These are phyloP conservation scores for Andrena haemorrhoa DNA, from an alignment of 2,888 invertebrate species.

Conservation along the genomic window DNA sequence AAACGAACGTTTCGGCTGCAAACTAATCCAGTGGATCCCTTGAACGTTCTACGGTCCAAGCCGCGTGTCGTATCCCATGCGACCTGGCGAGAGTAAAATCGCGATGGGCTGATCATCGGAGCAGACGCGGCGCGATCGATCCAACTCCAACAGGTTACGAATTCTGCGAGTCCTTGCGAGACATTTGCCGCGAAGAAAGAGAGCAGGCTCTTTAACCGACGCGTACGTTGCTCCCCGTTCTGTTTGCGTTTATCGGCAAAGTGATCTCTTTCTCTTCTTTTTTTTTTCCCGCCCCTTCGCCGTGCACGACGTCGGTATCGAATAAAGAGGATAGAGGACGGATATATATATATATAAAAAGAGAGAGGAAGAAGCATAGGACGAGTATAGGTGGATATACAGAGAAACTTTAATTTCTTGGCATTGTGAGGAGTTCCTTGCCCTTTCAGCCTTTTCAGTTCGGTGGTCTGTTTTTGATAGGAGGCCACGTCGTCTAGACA, in stretches of 20 bases:
- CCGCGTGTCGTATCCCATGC: no score
- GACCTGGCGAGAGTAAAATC: neutral
- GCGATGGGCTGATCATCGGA: neutral
- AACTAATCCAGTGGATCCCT: neutral
- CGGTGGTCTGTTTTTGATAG: constrained; percentile 84
- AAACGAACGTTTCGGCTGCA: no score
- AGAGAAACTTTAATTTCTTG: constrained; percentile 83
- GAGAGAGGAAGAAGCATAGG: constrained; percentile 41
- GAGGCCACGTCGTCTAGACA: constrained; percentile 82
- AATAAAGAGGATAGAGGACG: constrained; percentile 44
- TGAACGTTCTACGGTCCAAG: neutral
- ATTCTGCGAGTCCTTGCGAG: constrained; percentile 41
- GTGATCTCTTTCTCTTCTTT: constrained; percentile 65
- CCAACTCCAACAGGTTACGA: constrained; percentile 52
- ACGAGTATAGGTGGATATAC: constrained; percentile 74
- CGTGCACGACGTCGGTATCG: constrained; percentile 62
- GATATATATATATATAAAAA: constrained; percentile 8
- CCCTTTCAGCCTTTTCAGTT: constrained; percentile 83
- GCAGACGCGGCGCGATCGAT: constrained; percentile 35
- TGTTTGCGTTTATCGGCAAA: constrained; percentile 59
- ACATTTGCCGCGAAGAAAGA: constrained; percentile 47
- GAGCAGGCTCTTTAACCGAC: constrained; percentile 46
- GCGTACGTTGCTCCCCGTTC: constrained; percentile 53
- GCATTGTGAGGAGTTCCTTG: constrained; percentile 83
- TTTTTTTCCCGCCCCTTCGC: constrained; percentile 50